phyloP scores from a whole-genome alignment of 2,113 vertebrate species.

The Pelusios castaneus region DNA sequence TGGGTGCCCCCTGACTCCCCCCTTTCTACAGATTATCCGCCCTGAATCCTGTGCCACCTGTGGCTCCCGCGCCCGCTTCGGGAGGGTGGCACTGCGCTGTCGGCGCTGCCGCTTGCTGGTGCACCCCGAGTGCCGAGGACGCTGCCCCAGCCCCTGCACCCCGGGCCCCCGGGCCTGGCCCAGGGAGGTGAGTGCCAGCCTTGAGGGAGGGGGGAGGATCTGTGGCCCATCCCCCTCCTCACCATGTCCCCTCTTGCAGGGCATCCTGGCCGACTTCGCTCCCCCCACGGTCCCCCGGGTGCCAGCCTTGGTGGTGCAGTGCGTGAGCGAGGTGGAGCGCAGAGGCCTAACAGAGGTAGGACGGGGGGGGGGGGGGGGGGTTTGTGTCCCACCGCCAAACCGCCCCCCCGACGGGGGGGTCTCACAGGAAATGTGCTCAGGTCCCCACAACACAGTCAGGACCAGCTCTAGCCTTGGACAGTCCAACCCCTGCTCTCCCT shows the following conservation, averaged over 20 bases:
- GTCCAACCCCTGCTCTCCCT: too few relatives aligned
- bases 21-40: constrained; percentile 80
- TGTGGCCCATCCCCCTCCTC: fast-evolving
- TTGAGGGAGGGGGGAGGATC: fast-evolving
- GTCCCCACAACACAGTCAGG: too few relatives aligned
- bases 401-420: too few relatives aligned
- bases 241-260: constrained; percentile 52
- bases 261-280: constrained; percentile 79
- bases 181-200: neutral
- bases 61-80: constrained; percentile 84
- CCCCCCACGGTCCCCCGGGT: constrained; percentile 72
- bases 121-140: constrained; percentile 81
- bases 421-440: too few relatives aligned
- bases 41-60: constrained; percentile 80
- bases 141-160: constrained; percentile 53
- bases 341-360: constrained; percentile 84
- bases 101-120: constrained; percentile 78
- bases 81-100: constrained; percentile 84
- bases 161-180: neutral
- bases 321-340: constrained; percentile 86
- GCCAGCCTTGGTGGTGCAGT: constrained; percentile 80
- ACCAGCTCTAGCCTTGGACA: too few relatives aligned
- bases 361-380: fast-evolving
- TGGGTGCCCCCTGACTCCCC: neutral
- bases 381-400: too few relatives aligned